These are phyloP conservation scores for Amblyjoppa proteus DNA, from an alignment of 2,888 invertebrate genomes.

Conservation along the genomic window DNA sequence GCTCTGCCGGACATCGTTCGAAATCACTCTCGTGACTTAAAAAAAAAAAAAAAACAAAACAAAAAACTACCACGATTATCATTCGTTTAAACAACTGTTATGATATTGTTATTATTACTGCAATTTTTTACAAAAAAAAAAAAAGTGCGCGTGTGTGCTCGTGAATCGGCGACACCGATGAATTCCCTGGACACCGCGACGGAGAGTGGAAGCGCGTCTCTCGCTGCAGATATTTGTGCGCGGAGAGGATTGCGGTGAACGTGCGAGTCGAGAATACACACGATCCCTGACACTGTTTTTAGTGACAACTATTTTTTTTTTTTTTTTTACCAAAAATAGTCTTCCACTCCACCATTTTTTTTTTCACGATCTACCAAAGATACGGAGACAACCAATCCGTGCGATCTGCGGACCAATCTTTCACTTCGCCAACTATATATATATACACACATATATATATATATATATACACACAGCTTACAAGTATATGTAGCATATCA, in stretches of 20 bases:
- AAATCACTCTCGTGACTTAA: background rate
- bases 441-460: too few species aligned
- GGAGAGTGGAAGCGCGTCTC: background rate
- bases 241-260: constrained; percentile 52
- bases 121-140: background rate
- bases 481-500: background rate
- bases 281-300: background rate
- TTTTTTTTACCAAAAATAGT: background rate
- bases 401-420: too few species aligned
- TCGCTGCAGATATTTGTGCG: constrained; percentile 11
- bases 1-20: background rate
- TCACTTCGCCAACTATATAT: too few species aligned
- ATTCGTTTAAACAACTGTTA: background rate
- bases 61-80: too few species aligned
- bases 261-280: constrained; percentile 37
- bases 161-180: background rate
- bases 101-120: background rate
- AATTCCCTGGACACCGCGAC: background rate
- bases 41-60: too few species aligned
- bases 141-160: background rate
- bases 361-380: constrained; percentile 7
- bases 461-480: too few species aligned
- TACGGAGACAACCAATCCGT: background rate
- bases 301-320: too few species aligned
- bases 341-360: background rate